A percentile compares a stretch with the other conserved stretches of the same genome.
Conservation (phyloP, 2,797 vertebrate species). For the Crocodylus rhombifer region DNA sequence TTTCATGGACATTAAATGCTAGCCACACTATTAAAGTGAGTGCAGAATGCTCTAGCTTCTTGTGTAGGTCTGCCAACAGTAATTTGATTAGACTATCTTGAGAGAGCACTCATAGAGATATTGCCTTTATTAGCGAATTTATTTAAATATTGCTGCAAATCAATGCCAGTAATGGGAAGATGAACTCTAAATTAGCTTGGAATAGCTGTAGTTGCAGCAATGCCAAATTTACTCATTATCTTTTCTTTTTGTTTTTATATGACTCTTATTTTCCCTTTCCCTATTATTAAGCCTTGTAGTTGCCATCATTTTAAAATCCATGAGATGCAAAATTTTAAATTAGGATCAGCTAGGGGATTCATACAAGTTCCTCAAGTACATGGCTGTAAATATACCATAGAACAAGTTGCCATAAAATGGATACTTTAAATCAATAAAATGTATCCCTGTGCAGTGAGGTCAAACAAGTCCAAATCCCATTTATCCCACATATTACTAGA, state of each 20-base stretch:
- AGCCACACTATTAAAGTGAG: background rate
- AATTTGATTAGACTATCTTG: background rate
- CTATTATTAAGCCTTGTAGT: background rate
- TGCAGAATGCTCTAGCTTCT: background rate
- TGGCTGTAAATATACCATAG: background rate
- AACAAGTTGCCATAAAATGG: background rate
- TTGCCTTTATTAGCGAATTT: background rate
- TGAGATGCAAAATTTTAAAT: background rate
- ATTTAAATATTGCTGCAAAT: accelerated
- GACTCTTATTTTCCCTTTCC: background rate
- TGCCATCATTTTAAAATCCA: background rate
- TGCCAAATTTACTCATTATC: background rate
- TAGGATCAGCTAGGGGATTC: background rate
- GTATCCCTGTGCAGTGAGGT: background rate
- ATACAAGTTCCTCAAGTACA: background rate
- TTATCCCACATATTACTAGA: background rate
- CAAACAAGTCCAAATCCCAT: accelerated
- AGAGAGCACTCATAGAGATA: accelerated
- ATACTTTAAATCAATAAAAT: background rate
- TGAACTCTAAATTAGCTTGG: background rate
- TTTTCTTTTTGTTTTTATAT: accelerated
- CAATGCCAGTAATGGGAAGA: accelerated
- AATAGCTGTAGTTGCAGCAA: background rate
- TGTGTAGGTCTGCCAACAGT: background rate
- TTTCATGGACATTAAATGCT: background rate